Conservation (phyloP, 2,797 vertebrate species). For the Chloroceryle inda region DNA sequence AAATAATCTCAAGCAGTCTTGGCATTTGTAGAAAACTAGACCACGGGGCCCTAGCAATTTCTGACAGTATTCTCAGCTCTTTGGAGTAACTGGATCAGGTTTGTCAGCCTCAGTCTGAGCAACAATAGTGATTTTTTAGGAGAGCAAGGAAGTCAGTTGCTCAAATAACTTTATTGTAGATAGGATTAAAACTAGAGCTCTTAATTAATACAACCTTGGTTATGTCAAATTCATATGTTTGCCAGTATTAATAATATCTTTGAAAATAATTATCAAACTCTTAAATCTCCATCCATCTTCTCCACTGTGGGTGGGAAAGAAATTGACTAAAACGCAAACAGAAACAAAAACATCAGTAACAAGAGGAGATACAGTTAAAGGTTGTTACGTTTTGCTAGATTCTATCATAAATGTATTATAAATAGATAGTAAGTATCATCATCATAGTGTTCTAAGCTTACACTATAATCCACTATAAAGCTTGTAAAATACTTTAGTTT, state of each 20-base stretch:
- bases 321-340: not conserved
- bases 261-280: not conserved
- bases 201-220: not conserved
- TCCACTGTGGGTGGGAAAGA: not conserved
- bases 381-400: not conserved
- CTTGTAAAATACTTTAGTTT: not conserved
- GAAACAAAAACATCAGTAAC: not conserved
- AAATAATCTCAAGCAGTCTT: not conserved
- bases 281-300: not conserved
- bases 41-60: not conserved
- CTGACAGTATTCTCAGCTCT: not conserved
- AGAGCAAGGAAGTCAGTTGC: not conserved
- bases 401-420: not conserved
- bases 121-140: not conserved
- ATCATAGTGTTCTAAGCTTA: not conserved
- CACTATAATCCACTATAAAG: not conserved
- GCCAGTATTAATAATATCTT: not conserved
- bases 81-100: not conserved
- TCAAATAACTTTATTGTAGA: not conserved
- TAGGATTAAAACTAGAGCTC: not conserved
- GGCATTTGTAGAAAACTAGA: not conserved
- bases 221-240: not conserved
- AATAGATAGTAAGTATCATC: not conserved
- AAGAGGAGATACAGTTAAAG: not conserved
- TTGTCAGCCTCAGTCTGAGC: not conserved